A percentile compares a stretch with the other conserved stretches of the same genome.
Evolutionary conservation across 2,888 invertebrate genomes (phyloP).

Genomic region (Lathronympha strigana): DNA sequence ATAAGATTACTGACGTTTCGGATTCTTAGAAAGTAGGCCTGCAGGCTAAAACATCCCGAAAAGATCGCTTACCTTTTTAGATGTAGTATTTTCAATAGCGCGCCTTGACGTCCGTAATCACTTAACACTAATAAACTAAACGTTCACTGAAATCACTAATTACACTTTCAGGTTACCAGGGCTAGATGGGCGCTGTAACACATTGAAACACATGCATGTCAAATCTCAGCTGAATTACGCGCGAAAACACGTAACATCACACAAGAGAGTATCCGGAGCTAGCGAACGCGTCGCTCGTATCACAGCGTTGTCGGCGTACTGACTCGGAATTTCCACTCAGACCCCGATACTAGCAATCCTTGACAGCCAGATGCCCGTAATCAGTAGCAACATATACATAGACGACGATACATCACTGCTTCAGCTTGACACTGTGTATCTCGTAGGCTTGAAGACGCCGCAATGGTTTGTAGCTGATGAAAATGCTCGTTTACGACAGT

Average conservation of each 20-base stretch:
- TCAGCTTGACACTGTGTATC: neutral
- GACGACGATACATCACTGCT: conserved; percentile 50
- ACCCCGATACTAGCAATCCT: conserved; percentile 30
- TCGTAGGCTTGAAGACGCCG: conserved; percentile 18
- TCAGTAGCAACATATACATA: conserved; percentile 35
- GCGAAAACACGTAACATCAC: conserved; percentile 60
- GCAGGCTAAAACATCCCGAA: neutral
- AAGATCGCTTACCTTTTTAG: conserved; percentile 51
- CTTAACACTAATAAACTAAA: conserved; percentile 25
- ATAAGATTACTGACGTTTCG: conserved; percentile 22
- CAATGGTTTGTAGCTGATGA: conserved; percentile 44
- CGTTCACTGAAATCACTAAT: conserved; percentile 40
- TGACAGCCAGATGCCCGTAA: conserved; percentile 42
- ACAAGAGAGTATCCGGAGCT: conserved; percentile 41
- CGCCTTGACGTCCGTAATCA: conserved; percentile 27
- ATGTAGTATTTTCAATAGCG: conserved; percentile 43
- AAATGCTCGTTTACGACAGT: conserved; percentile 12
- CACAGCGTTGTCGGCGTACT: conserved; percentile 68
- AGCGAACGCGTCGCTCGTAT: conserved; percentile 55
- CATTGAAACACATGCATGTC: conserved; percentile 58
- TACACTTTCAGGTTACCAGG: conserved; percentile 39
- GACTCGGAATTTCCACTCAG: conserved; percentile 52
- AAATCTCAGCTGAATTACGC: conserved; percentile 53
- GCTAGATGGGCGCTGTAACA: conserved; percentile 46
- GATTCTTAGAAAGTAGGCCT: conserved; percentile 13